Conservation (phyloP, 2,797 vertebrate species). For the Ctenosaura bakeri region DNA sequence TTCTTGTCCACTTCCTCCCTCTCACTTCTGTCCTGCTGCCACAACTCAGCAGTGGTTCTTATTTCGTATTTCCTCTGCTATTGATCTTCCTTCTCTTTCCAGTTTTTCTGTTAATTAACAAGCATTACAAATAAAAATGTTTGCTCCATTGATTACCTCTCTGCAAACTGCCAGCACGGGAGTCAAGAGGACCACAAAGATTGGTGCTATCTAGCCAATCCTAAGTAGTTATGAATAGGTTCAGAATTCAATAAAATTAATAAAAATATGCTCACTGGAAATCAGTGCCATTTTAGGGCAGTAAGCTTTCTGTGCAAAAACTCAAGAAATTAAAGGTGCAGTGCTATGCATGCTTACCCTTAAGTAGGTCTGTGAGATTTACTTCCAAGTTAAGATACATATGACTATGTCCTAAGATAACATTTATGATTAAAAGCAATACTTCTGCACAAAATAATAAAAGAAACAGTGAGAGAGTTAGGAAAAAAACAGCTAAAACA, state of each 20-base stretch:
- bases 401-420: background rate
- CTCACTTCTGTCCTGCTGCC: background rate
- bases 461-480: background rate
- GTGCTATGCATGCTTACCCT: background rate
- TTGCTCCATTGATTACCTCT: constrained; percentile 22
- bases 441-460: constrained; percentile 9
- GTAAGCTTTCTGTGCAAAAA: background rate
- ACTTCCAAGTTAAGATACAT: background rate
- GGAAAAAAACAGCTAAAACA: background rate
- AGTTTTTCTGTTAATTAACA: background rate
- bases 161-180: constrained; percentile 50
- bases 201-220: background rate
- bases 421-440: constrained; percentile 4
- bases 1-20: background rate
- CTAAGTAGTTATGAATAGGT: constrained; percentile 27
- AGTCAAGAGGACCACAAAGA: background rate
- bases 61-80: background rate
- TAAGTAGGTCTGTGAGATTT: background rate
- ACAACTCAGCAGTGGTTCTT: background rate
- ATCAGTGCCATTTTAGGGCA: constrained; percentile 25
- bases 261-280: constrained; percentile 34
- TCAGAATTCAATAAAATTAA: no score
- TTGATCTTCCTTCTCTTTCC: background rate
- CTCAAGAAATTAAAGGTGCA: background rate
- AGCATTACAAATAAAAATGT: background rate